Evolutionary conservation across 2,113 vertebrate genomes (phyloP).

Genomic region (Rattus norvegicus): GRCr8 NC_086021.1:51832001-51832500

Average conservation of each 20-base stretch:
- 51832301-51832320: neutral
- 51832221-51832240: neutral
- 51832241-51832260: neutral
- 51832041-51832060: neutral
- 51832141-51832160: neutral
- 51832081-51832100: neutral
- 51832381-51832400: neutral
- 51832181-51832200: neutral
- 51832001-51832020: neutral
- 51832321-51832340: neutral
- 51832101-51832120: neutral
- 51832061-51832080: neutral
- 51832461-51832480: neutral
- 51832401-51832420: neutral
- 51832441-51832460: neutral
- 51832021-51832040: neutral
- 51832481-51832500: neutral
- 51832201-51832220: neutral
- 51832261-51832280: neutral
- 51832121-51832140: neutral
- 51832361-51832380: neutral
- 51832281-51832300: neutral
- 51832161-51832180: neutral
- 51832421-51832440: neutral
- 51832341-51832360: constrained; percentile 21